Evolutionary conservation across 2,113 vertebrate species (phyloP), one percentile per base, ranked within the genome.

Genomic region (Ceyx cyanopectus): DNA sequence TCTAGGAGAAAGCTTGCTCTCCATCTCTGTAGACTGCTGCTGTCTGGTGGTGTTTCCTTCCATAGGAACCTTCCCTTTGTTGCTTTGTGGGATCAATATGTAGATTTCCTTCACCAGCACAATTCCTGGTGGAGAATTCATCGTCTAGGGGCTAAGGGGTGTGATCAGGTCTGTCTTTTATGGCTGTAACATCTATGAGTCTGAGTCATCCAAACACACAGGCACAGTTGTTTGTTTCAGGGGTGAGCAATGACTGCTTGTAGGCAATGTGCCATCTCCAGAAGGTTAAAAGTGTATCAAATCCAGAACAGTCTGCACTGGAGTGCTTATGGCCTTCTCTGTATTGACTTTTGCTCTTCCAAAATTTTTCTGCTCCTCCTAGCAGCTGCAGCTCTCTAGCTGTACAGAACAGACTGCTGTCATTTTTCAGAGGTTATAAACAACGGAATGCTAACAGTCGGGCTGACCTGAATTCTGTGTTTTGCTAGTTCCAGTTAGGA

Each of bases 341-440:
- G 46, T 48, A 80, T 74, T 48, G 51, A 43, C 75, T 96, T 85
- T 2, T 62, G 60, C 84, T 76, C 67, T 91, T 84, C 81, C 70
- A 87, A 85, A 92, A 67, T 68, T 63, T 77, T 87, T 89, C 72
- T 91, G 43, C 87, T 73, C 92, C 81, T 95, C 84, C 87, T 69
- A 89, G 87, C 89, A 94, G 94, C 94, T 89, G 95, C 80, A 81
- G 86, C 77, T 78, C 88, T 19, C 5, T 56, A 30, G 66, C 80
- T 89, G 81, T 41, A 40, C 7, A 5, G 40, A 70, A 37, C 34
- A 82, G 83, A 45, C 60, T 51, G 75, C 63, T 43, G 37, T 72
- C 29, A 17, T 77, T 87, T 72, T 89, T 89, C 34, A 43, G 84
- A 77, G 63, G 51, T 60, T 82, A 63, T 30, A 45, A 93, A 92